Percentiles rank a stretch among this genome's conserved stretches.
Evolutionary conservation across 2,797 vertebrate species (phyloP).

Genomic region (Eupleurogrammus muticus): DNA sequence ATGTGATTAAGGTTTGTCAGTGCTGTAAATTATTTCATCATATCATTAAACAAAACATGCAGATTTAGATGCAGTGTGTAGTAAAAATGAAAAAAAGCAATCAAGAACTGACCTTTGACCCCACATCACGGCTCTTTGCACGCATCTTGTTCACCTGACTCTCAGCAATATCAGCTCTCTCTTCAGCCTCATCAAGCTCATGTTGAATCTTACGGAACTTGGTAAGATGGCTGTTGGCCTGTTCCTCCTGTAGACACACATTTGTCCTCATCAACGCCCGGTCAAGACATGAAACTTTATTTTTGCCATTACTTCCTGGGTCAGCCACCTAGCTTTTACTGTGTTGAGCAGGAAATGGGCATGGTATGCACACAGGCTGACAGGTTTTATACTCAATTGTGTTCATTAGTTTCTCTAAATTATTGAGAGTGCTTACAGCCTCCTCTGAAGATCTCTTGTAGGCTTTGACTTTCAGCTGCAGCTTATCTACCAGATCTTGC

Average conservation of each 20-base stretch:
- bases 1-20: no score
- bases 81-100: not conserved
- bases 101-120: constrained; percentile 83
- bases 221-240: constrained; percentile 87
- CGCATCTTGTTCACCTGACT: constrained; percentile 92
- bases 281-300: not conserved
- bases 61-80: not conserved
- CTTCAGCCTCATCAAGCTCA: constrained; percentile 92
- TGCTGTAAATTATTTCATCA: no score
- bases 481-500: constrained; percentile 85
- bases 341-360: not conserved
- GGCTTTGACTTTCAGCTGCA: constrained; percentile 86
- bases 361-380: not conserved
- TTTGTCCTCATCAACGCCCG: not conserved
- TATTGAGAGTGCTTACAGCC: constrained; percentile 72
- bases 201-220: constrained; percentile 92
- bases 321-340: not conserved
- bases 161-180: constrained; percentile 90
- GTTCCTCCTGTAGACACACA: constrained; percentile 84
- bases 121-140: constrained; percentile 88
- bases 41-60: not conserved
- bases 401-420: not conserved
- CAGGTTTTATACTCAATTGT: not conserved
- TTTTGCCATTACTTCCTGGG: not conserved
- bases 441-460: constrained; percentile 84